These are phyloP conservation scores for Caloenas nicobarica DNA, from an alignment of 2,113 vertebrate species.

Conservation along the genomic window DNA sequence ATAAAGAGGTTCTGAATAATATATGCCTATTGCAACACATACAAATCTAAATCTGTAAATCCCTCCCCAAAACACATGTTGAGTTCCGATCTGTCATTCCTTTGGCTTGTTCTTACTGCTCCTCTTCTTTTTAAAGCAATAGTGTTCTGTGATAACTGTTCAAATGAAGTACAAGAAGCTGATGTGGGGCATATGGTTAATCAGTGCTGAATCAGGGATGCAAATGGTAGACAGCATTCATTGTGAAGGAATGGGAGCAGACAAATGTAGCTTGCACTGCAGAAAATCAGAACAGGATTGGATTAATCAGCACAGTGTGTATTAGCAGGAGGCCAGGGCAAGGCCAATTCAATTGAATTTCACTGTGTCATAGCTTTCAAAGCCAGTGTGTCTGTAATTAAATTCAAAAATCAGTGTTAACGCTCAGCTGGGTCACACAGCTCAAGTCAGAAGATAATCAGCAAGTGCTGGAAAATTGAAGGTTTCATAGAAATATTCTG, in stretches of 20 bases:
- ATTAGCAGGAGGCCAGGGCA: background rate
- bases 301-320: constrained; percentile 41
- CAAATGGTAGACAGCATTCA: background rate
- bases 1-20: background rate
- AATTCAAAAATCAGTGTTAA: constrained; percentile 45
- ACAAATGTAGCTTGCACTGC: background rate
- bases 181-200: background rate
- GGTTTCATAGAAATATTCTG: constrained; percentile 37
- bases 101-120: background rate
- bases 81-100: background rate
- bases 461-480: constrained; percentile 46
- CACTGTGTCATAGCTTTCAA: constrained; percentile 37
- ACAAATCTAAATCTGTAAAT: background rate
- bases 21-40: background rate
- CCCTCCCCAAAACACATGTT: background rate
- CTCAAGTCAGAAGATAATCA: constrained; percentile 47
- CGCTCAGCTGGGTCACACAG: constrained; percentile 28
- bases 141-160: background rate
- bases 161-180: background rate
- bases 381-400: constrained; percentile 46
- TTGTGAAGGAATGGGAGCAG: background rate
- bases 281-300: constrained; percentile 30
- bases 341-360: constrained; percentile 39
- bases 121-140: background rate
- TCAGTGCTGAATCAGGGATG: constrained; percentile 1